Percentiles rank a stretch among this genome's conserved stretches.
Evolutionary conservation across 2,888 invertebrate species (phyloP).

Genomic region (Cyrtodaria siliqua): DNA sequence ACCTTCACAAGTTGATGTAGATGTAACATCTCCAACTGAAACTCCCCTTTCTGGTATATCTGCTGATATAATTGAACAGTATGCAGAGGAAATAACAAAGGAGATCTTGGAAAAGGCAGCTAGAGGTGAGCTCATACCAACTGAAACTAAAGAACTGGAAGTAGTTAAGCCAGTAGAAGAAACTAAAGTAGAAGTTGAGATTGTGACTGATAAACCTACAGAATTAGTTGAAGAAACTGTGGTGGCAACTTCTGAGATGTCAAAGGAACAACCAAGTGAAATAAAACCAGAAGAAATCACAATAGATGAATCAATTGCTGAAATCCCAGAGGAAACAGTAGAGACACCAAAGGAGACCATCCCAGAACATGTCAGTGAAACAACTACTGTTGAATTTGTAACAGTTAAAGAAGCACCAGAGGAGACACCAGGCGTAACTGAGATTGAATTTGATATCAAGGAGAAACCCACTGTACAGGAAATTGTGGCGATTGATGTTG

Average conservation of each 20-base stretch:
- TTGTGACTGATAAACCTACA: conserved; percentile 21
- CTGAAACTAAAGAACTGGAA: conserved; percentile 46
- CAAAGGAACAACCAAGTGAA: conserved; percentile 28
- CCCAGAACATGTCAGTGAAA: conserved; percentile 11
- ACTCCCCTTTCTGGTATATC: conserved; percentile 36
- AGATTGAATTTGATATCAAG: conserved; percentile 8
- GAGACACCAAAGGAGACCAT: conserved; percentile 19
- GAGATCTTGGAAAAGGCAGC: conserved; percentile 59
- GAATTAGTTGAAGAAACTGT: conserved; percentile 44
- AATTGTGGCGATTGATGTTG: neutral
- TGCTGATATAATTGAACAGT: conserved; percentile 52
- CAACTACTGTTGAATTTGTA: conserved; percentile 13
- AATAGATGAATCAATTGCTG: conserved; percentile 18
- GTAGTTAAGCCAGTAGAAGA: conserved; percentile 51
- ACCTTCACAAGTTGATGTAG: conserved; percentile 16
- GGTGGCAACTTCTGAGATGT: conserved; percentile 2
- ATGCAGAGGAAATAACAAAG: conserved; percentile 65
- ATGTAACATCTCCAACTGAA: conserved; percentile 11
- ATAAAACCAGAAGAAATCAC: conserved; percentile 20
- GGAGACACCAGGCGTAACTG: conserved; percentile 6
- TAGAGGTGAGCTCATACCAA: conserved; percentile 40
- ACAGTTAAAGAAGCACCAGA: conserved; percentile 23
- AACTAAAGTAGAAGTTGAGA: neutral
- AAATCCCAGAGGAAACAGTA: conserved; percentile 8
- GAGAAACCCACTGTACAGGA: conserved; percentile 1